phyloP scores from a whole-genome alignment of 2,888 invertebrate species.

The Coelinius sp. region DNA sequence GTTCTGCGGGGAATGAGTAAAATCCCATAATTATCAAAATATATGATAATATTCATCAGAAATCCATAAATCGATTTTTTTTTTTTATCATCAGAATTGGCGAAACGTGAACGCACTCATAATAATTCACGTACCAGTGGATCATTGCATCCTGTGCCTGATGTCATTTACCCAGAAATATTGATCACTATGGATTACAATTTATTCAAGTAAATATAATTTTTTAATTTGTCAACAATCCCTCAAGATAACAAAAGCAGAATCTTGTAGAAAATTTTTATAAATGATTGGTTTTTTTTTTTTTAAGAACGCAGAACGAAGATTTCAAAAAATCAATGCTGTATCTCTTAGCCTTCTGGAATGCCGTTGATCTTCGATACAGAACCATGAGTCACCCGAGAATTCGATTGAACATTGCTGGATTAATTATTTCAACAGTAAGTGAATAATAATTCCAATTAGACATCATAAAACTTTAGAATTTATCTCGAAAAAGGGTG shows the following conservation, averaged over 20 bases:
- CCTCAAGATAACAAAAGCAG: background rate
- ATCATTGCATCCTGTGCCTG: conserved; percentile 42
- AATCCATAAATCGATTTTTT: background rate
- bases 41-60: background rate
- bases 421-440: conserved; percentile 55
- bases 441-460: conserved; percentile 29
- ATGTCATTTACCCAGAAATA: conserved; percentile 59
- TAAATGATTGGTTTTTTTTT: background rate
- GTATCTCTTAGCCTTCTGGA: conserved; percentile 62
- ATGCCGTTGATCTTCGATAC: conserved; percentile 63
- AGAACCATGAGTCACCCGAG: conserved; percentile 54
- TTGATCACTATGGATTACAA: conserved; percentile 58
- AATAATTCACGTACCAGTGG: background rate
- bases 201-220: conserved; percentile 46
- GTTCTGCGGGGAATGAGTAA: conserved; percentile 29
- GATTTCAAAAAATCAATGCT: conserved; percentile 45
- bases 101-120: conserved; percentile 26
- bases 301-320: background rate
- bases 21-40: background rate
- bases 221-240: background rate
- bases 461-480: background rate
- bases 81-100: conserved; percentile 37
- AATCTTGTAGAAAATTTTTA: too few species aligned
- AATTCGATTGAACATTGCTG: conserved; percentile 61
- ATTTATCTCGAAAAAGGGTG: too few species aligned